Conservation (phyloP, 2,888 invertebrate genomes). For the Alcis repandata region DNA sequence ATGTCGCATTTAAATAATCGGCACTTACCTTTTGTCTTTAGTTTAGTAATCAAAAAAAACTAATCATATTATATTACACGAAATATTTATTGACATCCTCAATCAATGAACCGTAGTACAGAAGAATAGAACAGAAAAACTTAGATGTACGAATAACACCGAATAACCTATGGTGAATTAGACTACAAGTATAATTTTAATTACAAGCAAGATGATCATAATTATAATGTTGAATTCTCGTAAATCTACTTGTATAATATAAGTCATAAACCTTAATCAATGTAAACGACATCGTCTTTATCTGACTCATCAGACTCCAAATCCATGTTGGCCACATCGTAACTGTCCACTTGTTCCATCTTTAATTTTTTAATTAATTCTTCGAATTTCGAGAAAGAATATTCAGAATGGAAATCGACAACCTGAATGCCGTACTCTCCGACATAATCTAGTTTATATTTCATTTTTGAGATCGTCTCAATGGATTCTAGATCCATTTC, state of each 20-base stretch:
- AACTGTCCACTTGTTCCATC: slow-evolving; percentile 67
- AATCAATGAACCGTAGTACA: background rate
- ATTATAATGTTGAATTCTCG: background rate
- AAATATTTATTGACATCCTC: slow-evolving; percentile 6
- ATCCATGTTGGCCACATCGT: slow-evolving; percentile 78
- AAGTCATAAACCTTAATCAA: slow-evolving; percentile 44
- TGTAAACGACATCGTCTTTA: slow-evolving; percentile 54
- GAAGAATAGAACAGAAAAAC: background rate
- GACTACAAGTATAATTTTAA: background rate
- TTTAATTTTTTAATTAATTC: slow-evolving; percentile 63
- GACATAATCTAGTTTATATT: slow-evolving; percentile 66
- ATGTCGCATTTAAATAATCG: background rate
- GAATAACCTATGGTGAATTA: background rate
- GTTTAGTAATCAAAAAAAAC: slow-evolving; percentile 1
- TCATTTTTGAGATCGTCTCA: slow-evolving; percentile 63
- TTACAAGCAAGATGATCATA: background rate
- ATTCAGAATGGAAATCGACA: slow-evolving; percentile 56
- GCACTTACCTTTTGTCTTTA: slow-evolving; percentile 7
- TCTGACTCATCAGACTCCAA: slow-evolving; percentile 66
- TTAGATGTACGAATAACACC: background rate
- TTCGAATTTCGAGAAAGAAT: slow-evolving; percentile 54
- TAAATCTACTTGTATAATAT: background rate
- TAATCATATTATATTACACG: background rate
- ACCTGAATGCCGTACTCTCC: slow-evolving; percentile 46
- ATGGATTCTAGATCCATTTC: slow-evolving; percentile 73